Percentiles rank a stretch among this genome's conserved stretches.
Conservation (phyloP, 2,113 vertebrate species). For the Ptilorrhoa leucosticta region DNA sequence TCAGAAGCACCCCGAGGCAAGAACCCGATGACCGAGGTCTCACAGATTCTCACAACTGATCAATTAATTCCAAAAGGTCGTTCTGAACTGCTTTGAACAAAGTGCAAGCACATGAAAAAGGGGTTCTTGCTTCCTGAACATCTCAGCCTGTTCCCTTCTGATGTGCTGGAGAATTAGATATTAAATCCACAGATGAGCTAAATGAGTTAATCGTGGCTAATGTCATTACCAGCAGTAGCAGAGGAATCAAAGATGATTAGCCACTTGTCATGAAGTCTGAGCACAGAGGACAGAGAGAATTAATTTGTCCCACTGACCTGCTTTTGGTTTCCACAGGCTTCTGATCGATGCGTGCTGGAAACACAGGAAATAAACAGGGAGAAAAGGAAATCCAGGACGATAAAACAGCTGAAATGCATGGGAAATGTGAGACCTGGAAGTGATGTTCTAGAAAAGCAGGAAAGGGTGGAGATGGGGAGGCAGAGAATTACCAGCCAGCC, state of each 20-base stretch:
- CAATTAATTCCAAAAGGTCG: background rate
- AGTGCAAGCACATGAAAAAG: background rate
- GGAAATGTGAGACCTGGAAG: background rate
- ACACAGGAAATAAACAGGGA: background rate
- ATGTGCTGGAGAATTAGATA: background rate
- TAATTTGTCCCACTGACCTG: conserved; percentile 33
- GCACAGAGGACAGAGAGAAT: background rate
- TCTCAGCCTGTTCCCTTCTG: background rate
- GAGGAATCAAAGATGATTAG: conserved; percentile 44
- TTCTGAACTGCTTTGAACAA: background rate
- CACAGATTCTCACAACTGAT: background rate
- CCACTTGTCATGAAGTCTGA: conserved; percentile 28
- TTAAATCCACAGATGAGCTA: conserved; percentile 24
- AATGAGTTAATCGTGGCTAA: conserved; percentile 20
- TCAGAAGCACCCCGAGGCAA: background rate
- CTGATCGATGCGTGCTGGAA: background rate
- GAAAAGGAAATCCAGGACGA: background rate
- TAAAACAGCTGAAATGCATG: background rate
- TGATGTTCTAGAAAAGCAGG: background rate
- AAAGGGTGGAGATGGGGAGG: background rate
- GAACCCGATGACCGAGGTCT: background rate
- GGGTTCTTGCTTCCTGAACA: background rate
- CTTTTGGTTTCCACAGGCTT: background rate
- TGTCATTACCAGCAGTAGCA: background rate
- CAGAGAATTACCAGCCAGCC: background rate